phyloP scores from a whole-genome alignment of 2,113 vertebrate genomes.

The Catharus minimus region DNA sequence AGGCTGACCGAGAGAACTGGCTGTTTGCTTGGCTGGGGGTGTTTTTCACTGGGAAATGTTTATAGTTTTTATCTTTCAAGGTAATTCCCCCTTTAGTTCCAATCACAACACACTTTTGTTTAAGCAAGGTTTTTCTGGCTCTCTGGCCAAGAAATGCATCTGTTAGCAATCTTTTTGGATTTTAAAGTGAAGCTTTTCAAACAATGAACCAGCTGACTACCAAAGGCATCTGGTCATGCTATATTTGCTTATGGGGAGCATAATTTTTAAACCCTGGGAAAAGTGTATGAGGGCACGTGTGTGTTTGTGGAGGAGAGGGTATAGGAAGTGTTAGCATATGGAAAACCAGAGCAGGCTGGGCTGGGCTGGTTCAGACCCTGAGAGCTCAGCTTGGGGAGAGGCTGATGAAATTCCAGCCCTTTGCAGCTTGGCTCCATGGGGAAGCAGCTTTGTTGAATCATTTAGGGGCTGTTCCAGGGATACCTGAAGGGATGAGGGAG shows the following conservation, averaged over 20 bases:
- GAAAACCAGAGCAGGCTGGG: background rate
- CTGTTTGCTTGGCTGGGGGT: slow-evolving; percentile 41
- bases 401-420: background rate
- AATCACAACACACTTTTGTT: slow-evolving; percentile 76
- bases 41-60: slow-evolving; percentile 73
- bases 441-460: background rate
- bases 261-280: slow-evolving; percentile 71
- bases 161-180: slow-evolving; percentile 78
- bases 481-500: background rate
- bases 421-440: background rate
- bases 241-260: slow-evolving; percentile 73
- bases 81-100: slow-evolving; percentile 75
- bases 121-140: slow-evolving; percentile 67
- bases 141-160: slow-evolving; percentile 74
- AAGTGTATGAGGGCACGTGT: background rate
- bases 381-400: background rate
- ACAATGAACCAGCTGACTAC: slow-evolving; percentile 75
- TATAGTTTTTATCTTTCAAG: slow-evolving; percentile 75
- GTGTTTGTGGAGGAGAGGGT: background rate
- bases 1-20: background rate
- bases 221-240: slow-evolving; percentile 73
- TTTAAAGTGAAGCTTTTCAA: slow-evolving; percentile 73
- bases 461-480: background rate
- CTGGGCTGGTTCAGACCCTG: background rate
- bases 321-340: background rate